Conservation (phyloP, 2,797 vertebrate genomes). For the Amphiprion clarkii region DNA sequence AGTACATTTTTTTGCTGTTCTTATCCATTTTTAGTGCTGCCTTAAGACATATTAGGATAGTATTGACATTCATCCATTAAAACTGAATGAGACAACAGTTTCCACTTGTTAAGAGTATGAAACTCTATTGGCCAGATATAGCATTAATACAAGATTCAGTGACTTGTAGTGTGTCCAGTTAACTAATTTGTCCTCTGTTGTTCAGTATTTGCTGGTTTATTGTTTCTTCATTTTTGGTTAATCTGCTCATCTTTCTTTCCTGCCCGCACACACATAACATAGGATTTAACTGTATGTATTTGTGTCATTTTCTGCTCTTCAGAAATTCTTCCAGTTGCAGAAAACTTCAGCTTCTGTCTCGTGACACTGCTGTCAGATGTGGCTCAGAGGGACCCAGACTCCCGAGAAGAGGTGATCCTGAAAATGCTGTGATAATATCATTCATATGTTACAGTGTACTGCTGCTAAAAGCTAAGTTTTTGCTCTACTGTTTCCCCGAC, state of each 20-base stretch:
- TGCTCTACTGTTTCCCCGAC: slow-evolving; percentile 44
- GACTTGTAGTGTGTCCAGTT: background rate
- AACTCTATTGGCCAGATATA: background rate
- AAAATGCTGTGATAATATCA: background rate
- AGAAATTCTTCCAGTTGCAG: slow-evolving; percentile 94
- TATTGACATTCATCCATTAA: background rate
- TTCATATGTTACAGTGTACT: background rate
- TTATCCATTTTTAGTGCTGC: slow-evolving; percentile 2
- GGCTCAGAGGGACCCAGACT: slow-evolving; percentile 89
- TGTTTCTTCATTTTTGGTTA: background rate
- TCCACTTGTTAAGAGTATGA: background rate
- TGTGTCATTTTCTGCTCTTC: slow-evolving; percentile 29
- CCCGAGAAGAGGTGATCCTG: slow-evolving; percentile 88
- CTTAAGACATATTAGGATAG: background rate
- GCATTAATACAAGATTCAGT: too few species aligned
- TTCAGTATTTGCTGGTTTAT: background rate
- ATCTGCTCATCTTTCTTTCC: background rate
- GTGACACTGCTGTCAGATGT: slow-evolving; percentile 95
- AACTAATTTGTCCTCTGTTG: background rate
- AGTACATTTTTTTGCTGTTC: background rate
- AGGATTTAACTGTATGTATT: background rate
- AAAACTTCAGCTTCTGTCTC: slow-evolving; percentile 97
- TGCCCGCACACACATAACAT: background rate
- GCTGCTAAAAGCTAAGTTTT: background rate
- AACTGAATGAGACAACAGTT: background rate